A percentile compares a stretch with the other conserved stretches of the same genome.
phyloP scores from a whole-genome alignment of 2,797 vertebrate genomes.

The Vespertilio murinus region DNA sequence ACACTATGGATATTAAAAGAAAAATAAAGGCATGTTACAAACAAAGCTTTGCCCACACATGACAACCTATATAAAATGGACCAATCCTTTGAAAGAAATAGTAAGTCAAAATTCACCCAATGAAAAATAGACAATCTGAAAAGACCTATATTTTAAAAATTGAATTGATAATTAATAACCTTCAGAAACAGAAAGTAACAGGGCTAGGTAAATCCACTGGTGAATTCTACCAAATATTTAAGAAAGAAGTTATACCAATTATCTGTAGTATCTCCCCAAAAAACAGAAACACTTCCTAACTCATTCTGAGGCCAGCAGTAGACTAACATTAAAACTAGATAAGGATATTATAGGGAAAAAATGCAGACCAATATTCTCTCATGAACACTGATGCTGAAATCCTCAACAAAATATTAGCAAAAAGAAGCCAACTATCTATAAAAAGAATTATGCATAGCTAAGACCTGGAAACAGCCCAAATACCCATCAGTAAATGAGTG shows the following conservation, averaged over 20 bases:
- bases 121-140: not conserved
- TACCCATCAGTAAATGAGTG: too few species aligned
- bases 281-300: not conserved
- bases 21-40: not conserved
- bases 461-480: too few species aligned
- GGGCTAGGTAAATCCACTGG: not conserved
- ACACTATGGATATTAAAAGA: not conserved
- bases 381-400: not conserved
- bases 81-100: not conserved
- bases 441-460: not conserved
- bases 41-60: not conserved
- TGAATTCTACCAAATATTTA: not conserved
- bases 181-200: not conserved
- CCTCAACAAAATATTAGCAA: not conserved
- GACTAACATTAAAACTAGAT: not conserved
- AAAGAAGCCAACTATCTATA: not conserved
- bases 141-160: not conserved
- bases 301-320: not conserved
- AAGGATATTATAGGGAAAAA: not conserved
- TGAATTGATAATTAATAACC: not conserved
- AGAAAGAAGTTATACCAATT: not conserved
- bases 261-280: not conserved
- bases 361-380: not conserved
- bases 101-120: not conserved
- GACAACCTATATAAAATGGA: not conserved